Percentiles rank a stretch among this genome's conserved stretches.
Evolutionary conservation across 2,888 invertebrate genomes (phyloP).

Genomic region (Tetanocera ferruginea): DNA sequence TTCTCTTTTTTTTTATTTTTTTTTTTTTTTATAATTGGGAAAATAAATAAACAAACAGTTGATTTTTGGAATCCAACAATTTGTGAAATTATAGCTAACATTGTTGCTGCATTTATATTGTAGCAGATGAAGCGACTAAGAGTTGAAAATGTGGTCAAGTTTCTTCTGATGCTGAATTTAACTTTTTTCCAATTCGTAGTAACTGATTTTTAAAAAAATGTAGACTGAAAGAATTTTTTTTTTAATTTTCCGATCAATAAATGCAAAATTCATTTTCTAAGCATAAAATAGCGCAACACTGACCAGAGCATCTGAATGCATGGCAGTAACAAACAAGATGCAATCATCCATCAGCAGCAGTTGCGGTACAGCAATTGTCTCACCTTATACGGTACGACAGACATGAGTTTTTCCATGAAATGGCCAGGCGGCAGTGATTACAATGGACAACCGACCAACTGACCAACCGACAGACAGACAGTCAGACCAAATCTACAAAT

Average conservation of each 20-base stretch:
- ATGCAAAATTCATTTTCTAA: too few relatives aligned
- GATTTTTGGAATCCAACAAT: not conserved
- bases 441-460: not conserved
- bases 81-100: conserved; percentile 7
- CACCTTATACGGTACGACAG: conserved; percentile 1
- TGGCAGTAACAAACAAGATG: not conserved
- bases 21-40: too few relatives aligned
- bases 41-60: conserved; percentile 22
- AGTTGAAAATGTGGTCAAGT: too few relatives aligned
- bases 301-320: not conserved
- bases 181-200: too few relatives aligned
- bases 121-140: not conserved
- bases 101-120: conserved; percentile 9
- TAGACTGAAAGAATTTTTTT: too few relatives aligned
- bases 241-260: too few relatives aligned
- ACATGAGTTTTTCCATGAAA: not conserved
- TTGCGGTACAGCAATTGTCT: conserved; percentile 8
- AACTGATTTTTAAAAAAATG: too few relatives aligned
- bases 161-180: too few relatives aligned
- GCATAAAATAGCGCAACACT: too few relatives aligned
- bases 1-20: not conserved
- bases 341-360: conserved; percentile 13
- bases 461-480: not conserved
- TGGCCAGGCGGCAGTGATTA: too few relatives aligned
- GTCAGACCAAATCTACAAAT: too few relatives aligned